phyloP scores from a whole-genome alignment of 2,888 invertebrate species.

The Tenthredo notha region DNA sequence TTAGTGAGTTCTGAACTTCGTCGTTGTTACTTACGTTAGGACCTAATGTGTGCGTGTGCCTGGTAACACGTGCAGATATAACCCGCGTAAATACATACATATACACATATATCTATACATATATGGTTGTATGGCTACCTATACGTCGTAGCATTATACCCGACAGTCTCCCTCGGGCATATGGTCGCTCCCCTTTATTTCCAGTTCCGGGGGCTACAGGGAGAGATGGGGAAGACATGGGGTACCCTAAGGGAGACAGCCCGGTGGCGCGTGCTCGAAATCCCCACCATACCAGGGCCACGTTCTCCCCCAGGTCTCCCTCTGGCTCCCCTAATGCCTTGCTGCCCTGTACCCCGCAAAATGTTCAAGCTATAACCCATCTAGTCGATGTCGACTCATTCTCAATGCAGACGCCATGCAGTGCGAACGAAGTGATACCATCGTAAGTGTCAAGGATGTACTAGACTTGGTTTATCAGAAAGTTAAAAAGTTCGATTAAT shows the following conservation, averaged over 20 bases:
- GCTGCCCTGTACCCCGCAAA: slow-evolving; percentile 61
- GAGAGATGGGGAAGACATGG: slow-evolving; percentile 62
- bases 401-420: slow-evolving; percentile 75
- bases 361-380: slow-evolving; percentile 67
- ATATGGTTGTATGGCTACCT: not conserved
- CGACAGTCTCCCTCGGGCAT: slow-evolving; percentile 47
- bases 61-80: slow-evolving; percentile 16
- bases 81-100: not conserved
- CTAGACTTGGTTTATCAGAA: not conserved
- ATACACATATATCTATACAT: not conserved
- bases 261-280: slow-evolving; percentile 76
- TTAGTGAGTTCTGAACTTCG: not conserved
- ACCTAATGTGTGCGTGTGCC: not conserved
- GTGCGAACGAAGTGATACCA: slow-evolving; percentile 73
- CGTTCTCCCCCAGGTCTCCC: slow-evolving; percentile 58
- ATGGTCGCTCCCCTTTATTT: slow-evolving; percentile 55
- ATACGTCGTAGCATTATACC: slow-evolving; percentile 39
- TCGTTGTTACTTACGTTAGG: not conserved
- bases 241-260: slow-evolving; percentile 62
- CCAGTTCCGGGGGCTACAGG: slow-evolving; percentile 52
- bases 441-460: slow-evolving; percentile 47
- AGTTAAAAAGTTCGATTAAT: not conserved
- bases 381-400: slow-evolving; percentile 73
- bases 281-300: slow-evolving; percentile 55
- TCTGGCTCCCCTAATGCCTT: slow-evolving; percentile 65